Conservation (phyloP, 1,140 invertebrate species). For the Tetranychus cinnabarinus region DNA sequence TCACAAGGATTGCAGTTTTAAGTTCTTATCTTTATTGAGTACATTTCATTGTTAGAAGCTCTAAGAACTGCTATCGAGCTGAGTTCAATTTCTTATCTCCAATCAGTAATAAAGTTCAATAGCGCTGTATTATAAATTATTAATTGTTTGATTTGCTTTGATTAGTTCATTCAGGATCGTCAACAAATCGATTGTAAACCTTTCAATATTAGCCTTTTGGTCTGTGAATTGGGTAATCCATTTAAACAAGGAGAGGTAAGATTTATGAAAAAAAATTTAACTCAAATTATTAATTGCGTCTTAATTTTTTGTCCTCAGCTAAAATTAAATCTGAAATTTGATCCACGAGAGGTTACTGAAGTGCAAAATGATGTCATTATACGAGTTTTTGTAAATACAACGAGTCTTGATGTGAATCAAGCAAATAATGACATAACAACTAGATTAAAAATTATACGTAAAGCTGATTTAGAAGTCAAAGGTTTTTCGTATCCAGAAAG, state of each 20-base stretch:
- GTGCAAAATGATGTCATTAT: neutral
- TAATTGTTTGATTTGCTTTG: neutral
- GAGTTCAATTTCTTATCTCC: too few species aligned
- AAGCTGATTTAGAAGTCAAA: constrained; percentile 51
- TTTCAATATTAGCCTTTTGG: constrained; percentile 41
- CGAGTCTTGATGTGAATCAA: neutral
- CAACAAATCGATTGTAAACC: constrained; percentile 20
- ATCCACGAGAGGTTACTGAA: constrained; percentile 35
- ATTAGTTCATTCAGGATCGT: constrained; percentile 15
- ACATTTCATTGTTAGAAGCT: too few species aligned
- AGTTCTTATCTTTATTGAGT: too few species aligned
- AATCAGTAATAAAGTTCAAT: too few species aligned
- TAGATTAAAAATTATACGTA: constrained; percentile 34
- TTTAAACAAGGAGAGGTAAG: constrained; percentile 29
- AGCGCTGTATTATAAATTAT: neutral
- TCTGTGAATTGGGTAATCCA: constrained; percentile 68
- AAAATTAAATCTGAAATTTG: constrained; percentile 37
- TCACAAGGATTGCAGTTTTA: too few species aligned
- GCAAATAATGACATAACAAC: neutral
- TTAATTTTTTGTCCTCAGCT: neutral
- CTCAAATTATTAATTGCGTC: too few species aligned
- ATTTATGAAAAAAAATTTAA: too few species aligned
- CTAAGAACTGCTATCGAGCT: too few species aligned
- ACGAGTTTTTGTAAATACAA: neutral
- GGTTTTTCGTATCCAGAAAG: constrained; percentile 49